Base-by-base conservation (phyloP, 2,888 invertebrate species). In the Pycnomerus fuliginosus region DNA sequence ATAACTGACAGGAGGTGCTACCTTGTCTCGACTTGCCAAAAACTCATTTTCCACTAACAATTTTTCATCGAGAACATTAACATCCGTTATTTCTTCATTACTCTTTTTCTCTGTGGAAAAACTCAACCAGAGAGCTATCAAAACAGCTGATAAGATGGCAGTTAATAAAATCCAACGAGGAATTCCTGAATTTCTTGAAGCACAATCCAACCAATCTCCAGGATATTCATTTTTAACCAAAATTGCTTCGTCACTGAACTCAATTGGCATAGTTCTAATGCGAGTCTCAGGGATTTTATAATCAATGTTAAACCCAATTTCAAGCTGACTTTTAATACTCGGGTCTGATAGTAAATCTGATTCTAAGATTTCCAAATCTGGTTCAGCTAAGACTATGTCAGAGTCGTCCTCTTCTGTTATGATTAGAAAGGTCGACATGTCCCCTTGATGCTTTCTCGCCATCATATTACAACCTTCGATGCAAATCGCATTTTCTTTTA, bases 81-180 rank as follows among this genome's bases (percentile, higher is more conserved):
- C 44, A n/a, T 53, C 50, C 3, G 37, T 32, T 16, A 47, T 36
- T 16, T 50, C 48, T 17, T 50, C 50, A 20, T 15, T 38, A 11
- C 42, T 56, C 5, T 56, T 52, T 38, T 60, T 59, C 38, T 68
- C 68, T 13, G 65, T 62, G 1, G 64, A 56, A 35, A 76, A 67
- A 58, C 75, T 76, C 44, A 77, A 56, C 74, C 74, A 76, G 31
- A 76, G 64, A 52, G 75, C 74, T 14, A 74, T 66, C 29, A 75
- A 51, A 33, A 75, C 70, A 13, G 75, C 74, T 16, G 72, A 57
- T 48, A 75, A 60, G 43, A 76, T 68, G 2, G 74, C 66, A 17
- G 70, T 56, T 12, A 71, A 65, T 22, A 77, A 61, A 29, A 75
- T 60, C 60, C 74, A 69, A 14, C 73, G 67, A 0, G 77, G 75